phyloP scores from a whole-genome alignment of 2,113 vertebrate species.

The Tragelaphus buxtoni region DNA sequence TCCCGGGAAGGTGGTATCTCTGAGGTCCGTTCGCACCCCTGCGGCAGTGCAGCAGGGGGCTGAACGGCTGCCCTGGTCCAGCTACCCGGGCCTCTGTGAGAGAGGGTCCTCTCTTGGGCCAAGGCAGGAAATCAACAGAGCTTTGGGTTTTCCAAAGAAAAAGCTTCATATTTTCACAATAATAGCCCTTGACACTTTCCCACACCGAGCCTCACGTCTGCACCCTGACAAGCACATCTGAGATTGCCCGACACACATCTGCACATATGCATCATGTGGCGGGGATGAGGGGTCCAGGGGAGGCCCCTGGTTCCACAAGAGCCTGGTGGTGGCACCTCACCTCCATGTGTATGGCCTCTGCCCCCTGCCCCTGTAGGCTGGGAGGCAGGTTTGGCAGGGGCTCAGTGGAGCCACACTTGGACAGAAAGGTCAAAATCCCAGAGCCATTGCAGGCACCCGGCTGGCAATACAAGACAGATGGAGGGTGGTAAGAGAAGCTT shows the following conservation, averaged over 20 bases:
- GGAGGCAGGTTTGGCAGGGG: slow-evolving; percentile 55
- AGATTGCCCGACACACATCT: not conserved
- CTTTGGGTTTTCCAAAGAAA: slow-evolving; percentile 24
- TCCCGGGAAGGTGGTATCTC: not conserved
- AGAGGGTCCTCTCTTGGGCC: not conserved
- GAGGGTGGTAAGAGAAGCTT: not conserved
- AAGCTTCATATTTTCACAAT: slow-evolving; percentile 24
- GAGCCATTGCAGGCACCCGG: not conserved
- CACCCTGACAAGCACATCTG: not conserved
- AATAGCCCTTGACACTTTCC: slow-evolving; percentile 57
- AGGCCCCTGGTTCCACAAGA: not conserved
- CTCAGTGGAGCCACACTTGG: not conserved
- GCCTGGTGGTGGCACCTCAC: not conserved
- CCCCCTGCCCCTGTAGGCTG: not conserved
- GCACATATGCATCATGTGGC: not conserved
- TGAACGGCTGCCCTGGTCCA: not conserved
- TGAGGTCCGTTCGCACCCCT: not conserved
- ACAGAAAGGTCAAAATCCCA: not conserved
- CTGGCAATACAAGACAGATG: slow-evolving; percentile 33
- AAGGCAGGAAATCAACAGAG: not conserved
- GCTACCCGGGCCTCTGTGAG: not conserved
- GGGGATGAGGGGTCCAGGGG: not conserved
- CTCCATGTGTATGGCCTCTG: not conserved
- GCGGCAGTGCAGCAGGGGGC: not conserved
- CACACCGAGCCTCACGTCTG: not conserved